These are phyloP conservation scores for Sphenodon punctatus DNA, from an alignment of 2,797 vertebrate species.

Conservation along the genomic window DNA sequence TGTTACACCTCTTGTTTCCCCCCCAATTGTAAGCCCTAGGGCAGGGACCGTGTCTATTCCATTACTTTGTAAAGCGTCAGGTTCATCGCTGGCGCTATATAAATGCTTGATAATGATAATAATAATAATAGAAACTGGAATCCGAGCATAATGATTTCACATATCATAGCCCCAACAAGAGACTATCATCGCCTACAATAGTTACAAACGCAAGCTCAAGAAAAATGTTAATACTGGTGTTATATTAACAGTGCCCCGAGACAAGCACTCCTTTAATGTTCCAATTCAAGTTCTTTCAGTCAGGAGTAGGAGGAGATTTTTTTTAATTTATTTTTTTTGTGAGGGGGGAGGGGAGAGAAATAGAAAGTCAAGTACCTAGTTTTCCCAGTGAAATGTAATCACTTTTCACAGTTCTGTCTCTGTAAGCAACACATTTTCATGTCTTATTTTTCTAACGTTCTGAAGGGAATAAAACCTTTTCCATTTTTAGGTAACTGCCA, in stretches of 20 bases:
- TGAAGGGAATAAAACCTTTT: neutral
- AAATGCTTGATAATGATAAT: no score
- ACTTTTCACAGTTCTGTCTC: neutral
- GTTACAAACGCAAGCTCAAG: no score
- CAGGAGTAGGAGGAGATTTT: no score
- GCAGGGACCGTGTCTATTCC: no score
- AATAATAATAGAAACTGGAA: conserved; percentile 41
- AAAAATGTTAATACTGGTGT: no score
- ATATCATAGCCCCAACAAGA: no score
- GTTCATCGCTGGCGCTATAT: no score
- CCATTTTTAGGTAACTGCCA: neutral
- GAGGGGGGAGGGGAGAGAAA: neutral
- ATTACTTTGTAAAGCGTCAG: no score
- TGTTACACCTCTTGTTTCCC: no score
- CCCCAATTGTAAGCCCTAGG: no score
- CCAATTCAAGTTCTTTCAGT: neutral
- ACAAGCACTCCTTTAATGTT: neutral
- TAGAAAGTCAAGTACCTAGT: neutral
- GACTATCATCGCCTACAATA: no score
- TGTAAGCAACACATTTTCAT: neutral
- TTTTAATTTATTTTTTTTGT: no score
- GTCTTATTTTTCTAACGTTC: neutral
- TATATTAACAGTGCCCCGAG: neutral
- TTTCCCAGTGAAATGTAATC: neutral
- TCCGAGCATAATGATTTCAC: conserved; percentile 46